Evolutionary conservation across 2,888 invertebrate genomes (phyloP), one percentile per base, ranked within the genome.

Genomic region (Bombylius major): DNA sequence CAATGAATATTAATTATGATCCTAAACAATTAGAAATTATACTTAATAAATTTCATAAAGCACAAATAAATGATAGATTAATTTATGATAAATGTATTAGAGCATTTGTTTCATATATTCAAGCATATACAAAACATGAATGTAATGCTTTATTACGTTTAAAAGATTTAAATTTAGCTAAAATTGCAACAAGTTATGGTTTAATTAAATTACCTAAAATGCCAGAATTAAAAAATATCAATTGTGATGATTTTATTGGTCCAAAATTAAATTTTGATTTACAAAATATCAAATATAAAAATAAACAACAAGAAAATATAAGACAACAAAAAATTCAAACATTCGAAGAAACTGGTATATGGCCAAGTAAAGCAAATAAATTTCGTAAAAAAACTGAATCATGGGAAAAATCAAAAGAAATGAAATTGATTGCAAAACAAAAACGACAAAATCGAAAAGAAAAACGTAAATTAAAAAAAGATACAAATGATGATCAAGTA

Each of bases 41-140:
- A 1, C 71, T 79, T 47, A 76, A 79, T 23, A 77, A 77, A 57
- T 77, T 89, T 58, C 79, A 85, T 67, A 76, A 79, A 12, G 70
- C 85, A 39, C 87, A 89, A 65, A 70, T 77, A 49, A 75, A 77
- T 47, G 93, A 95, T 71, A 79, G 93, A 62, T 80, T 81, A 0
- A 69, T 90, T 9, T 84, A 89, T 67, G 96, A 98, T 69, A 90
- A 90, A 69, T 93, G 88, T 0, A 87, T 89, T 62, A 78, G 85
- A 54, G 98, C 98, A 0, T 98, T 94, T 74, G 98, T 99, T 0
- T 97, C 98, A 0, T 96, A 92, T 70, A 80, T 98, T 58, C 84
- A 90, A 62, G 87, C 94, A 0, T 99, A 99, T 72, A 84, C 84
- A 12, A 98, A 97, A 71, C 97, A 99, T 73, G 97, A 98, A 69